phyloP scores from a whole-genome alignment of 2,113 vertebrate species.

The Scartelaos histophorus region DNA sequence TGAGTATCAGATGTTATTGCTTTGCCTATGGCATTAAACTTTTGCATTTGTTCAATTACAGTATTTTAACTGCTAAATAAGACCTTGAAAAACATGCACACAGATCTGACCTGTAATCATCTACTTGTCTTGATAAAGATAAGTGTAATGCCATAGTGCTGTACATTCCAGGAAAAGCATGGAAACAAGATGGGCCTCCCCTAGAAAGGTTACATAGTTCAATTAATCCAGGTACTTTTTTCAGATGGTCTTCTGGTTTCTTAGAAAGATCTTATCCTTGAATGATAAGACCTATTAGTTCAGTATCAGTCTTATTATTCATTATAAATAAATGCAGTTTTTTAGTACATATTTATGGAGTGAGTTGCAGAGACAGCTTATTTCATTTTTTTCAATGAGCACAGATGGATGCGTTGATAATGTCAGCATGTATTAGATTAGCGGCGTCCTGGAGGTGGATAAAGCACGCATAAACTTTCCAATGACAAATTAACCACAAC shows the following conservation, averaged over 20 bases:
- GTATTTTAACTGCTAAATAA: too few species aligned
- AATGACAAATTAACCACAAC: constrained; percentile 1
- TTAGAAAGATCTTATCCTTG: background rate
- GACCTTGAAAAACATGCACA: too few species aligned
- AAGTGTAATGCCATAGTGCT: too few species aligned
- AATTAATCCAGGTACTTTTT: background rate
- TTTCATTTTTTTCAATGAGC: background rate
- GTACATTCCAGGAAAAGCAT: too few species aligned
- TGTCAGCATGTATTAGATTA: constrained; percentile 1
- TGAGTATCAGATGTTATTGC: too few species aligned
- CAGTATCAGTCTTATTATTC: background rate
- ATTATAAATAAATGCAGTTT: background rate
- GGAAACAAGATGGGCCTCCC: too few species aligned
- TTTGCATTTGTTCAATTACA: too few species aligned
- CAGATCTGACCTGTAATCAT: too few species aligned
- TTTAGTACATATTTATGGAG: background rate
- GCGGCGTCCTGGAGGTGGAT: background rate
- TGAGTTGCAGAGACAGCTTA: background rate
- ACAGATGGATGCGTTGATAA: background rate
- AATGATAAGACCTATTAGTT: background rate
- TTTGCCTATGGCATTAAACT: too few species aligned
- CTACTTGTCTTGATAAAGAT: too few species aligned
- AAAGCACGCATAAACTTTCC: background rate
- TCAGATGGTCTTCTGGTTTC: background rate
- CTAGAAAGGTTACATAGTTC: too few species aligned